Base-by-base conservation (phyloP, 64 coral and sea anemone genomes). In the Montipora foliosa region DNA sequence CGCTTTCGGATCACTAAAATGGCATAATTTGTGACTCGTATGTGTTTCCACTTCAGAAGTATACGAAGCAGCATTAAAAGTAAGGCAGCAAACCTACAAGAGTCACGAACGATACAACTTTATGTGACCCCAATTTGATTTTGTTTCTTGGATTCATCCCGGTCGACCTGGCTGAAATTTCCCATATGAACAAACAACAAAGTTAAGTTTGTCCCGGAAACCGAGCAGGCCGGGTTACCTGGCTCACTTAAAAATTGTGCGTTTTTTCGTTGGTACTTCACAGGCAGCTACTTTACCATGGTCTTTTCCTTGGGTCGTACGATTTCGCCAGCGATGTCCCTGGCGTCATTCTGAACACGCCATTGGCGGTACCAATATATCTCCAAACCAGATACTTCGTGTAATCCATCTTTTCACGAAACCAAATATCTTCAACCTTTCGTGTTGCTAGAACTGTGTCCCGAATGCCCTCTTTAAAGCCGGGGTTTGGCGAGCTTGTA, bases 251-350 rank as follows among this genome's bases (percentile, higher is more conserved):
- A 22, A 73, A 13, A 76, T 13, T 19, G 19, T 14, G 60, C 11
- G 2, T 57, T 57, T 3, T 57, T 6, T 11, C 53, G 53, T 57
- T 57, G 3, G 6, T 1, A 57, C 3, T 57, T 6, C 11, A 57
- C 11, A 57, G 11, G 11, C 11, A 57, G 6, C 11, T 57, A 37
- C 37, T 11, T 49, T 83, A 95, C 93, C 93, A 95, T 62, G 88
- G 77, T 69, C 93, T 17, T 76, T 91, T 91, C 50, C 50, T 91
- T 55, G 93, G 93, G 37, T 95, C 93, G 48, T 51, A 95, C 9
- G 3, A 49, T 21, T 95, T 95, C 0, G 80, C 67, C 7, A 90
- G 61, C 44, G 59, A 22, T 9, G 47, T 75, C 3, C 93, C 88
- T 53, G 93, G 93, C 4, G 50, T 85, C 14, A 85, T 47, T 85